Conservation (phyloP, 1,140 invertebrate species). For the Antheraea pernyi region DNA sequence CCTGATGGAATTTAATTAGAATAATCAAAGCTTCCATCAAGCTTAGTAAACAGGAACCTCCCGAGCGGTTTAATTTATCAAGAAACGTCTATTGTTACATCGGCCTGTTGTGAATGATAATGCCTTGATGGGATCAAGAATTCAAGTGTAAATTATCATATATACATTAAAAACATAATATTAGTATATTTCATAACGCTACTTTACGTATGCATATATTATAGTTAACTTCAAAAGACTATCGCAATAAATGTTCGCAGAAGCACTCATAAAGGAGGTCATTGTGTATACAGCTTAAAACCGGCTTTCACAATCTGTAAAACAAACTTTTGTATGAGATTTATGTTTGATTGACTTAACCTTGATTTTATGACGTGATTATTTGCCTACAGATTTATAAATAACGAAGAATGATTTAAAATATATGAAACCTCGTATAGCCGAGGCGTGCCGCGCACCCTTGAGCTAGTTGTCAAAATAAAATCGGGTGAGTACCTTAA, state of each 20-base stretch:
- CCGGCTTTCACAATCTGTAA: neutral
- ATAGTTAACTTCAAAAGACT: neutral
- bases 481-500: too few species aligned
- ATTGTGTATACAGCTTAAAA: neutral
- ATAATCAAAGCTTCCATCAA: conserved; percentile 54
- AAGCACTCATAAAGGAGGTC: conserved; percentile 2
- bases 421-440: too few species aligned
- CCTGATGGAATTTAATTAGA: conserved; percentile 57
- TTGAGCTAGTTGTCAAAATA: too few species aligned
- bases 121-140: neutral
- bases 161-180: too few species aligned
- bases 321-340: neutral
- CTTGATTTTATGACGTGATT: too few species aligned
- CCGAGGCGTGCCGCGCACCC: too few species aligned
- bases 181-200: too few species aligned
- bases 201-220: too few species aligned
- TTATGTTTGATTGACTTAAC: neutral
- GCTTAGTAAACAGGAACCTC: conserved; percentile 40
- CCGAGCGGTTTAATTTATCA: conserved; percentile 46
- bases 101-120: conserved; percentile 4
- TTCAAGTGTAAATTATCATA: neutral
- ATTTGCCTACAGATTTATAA: too few species aligned
- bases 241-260: neutral
- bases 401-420: too few species aligned
- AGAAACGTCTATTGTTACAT: conserved; percentile 27